Conservation (phyloP, 1,140 invertebrate genomes). For the Apis dorsata region DNA sequence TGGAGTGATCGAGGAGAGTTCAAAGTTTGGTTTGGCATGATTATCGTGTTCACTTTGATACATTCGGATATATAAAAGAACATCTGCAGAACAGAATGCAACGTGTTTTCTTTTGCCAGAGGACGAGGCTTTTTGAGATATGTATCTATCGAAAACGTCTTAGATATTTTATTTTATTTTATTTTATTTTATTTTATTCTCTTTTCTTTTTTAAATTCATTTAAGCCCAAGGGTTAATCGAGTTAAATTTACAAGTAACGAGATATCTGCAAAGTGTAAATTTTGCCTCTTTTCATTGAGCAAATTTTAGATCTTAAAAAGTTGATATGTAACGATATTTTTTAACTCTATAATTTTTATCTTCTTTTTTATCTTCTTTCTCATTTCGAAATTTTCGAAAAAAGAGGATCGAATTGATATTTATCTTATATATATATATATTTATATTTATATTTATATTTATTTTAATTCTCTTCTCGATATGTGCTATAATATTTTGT, state of each 20-base stretch:
- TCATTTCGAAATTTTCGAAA: neutral
- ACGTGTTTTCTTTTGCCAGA: constrained; percentile 1
- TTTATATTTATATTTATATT: neutral
- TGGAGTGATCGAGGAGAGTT: constrained; percentile 65
- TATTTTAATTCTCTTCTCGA: constrained; percentile 10
- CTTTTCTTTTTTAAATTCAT: neutral
- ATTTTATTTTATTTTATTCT: neutral
- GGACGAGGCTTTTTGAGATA: neutral
- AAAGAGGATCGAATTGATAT: neutral
- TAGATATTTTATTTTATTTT: neutral
- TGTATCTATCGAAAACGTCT: neutral
- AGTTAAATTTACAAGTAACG: constrained; percentile 23
- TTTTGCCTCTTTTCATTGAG: constrained; percentile 23
- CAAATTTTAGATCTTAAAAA: neutral
- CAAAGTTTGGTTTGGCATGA: constrained; percentile 73
- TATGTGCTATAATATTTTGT: neutral
- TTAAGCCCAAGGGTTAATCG: neutral
- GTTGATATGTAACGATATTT: constrained; percentile 8
- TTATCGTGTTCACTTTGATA: constrained; percentile 61
- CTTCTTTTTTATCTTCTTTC: neutral
- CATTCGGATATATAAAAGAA: constrained; percentile 52
- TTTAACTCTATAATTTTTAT: neutral
- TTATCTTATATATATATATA: constrained; percentile 1
- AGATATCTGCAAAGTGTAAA: constrained; percentile 29
- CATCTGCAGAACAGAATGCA: constrained; percentile 41